phyloP scores from a whole-genome alignment of 2,113 vertebrate genomes.

The Peucedramus taeniatus region DNA sequence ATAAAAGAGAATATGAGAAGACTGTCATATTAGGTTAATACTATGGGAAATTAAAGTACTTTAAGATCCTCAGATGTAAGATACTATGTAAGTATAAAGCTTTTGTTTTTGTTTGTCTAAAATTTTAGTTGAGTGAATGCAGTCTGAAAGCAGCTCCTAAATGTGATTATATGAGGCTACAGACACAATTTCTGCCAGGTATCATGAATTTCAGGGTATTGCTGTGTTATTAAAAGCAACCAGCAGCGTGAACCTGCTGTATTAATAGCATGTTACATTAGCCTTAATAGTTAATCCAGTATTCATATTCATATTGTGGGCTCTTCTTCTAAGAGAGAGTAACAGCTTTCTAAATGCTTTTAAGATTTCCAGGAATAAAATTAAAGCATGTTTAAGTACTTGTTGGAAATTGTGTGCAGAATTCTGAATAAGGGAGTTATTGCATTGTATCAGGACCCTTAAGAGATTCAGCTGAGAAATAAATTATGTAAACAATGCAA shows the following conservation, averaged over 20 bases:
- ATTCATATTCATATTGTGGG: constrained; percentile 39
- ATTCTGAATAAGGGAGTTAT: constrained; percentile 17
- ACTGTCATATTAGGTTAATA: not conserved
- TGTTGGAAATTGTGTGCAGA: constrained; percentile 18
- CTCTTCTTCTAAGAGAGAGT: constrained; percentile 34
- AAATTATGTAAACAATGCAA: constrained; percentile 67
- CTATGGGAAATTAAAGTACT: constrained; percentile 16
- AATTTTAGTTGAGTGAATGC: not conserved
- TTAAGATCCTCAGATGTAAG: not conserved
- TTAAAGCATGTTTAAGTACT: constrained; percentile 57
- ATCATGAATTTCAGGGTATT: not conserved
- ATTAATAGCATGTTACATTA: constrained; percentile 46
- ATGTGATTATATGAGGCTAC: not conserved
- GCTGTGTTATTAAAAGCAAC: constrained; percentile 4
- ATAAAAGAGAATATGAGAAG: not conserved
- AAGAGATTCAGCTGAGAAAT: constrained; percentile 46
- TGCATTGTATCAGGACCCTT: constrained; percentile 50
- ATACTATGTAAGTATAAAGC: not conserved
- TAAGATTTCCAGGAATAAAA: constrained; percentile 55
- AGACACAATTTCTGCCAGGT: not conserved
- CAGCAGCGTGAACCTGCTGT: not conserved
- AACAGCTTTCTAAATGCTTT: constrained; percentile 56
- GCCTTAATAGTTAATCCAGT: not conserved
- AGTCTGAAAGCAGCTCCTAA: not conserved
- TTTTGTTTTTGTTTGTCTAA: not conserved